Conservation (phyloP, 2,113 vertebrate genomes). For the Daubentonia madagascariensis region DNA sequence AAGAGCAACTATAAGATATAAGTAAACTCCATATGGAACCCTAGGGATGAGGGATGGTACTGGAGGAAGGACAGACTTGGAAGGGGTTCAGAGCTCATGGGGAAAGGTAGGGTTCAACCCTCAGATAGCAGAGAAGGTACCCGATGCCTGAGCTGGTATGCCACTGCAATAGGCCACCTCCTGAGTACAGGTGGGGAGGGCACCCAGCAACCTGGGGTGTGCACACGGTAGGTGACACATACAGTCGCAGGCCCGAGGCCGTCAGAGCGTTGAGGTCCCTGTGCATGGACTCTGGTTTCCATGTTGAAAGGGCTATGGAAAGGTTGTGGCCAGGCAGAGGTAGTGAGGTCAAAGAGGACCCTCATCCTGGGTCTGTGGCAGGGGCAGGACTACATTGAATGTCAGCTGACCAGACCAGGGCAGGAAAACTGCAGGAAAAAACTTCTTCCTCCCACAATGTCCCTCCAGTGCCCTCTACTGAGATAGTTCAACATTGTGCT, state of each 20-base stretch:
- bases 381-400: too few species aligned
- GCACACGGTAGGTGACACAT: not conserved
- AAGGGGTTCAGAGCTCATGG: not conserved
- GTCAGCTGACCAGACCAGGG: not conserved
- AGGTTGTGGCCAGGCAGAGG: not conserved
- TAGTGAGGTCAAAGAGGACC: not conserved
- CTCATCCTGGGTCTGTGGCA: too few species aligned
- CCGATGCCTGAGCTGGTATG: not conserved
- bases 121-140: not conserved
- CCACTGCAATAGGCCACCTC: not conserved
- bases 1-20: not conserved
- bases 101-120: not conserved
- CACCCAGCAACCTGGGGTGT: fast-evolving
- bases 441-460: too few species aligned
- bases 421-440: not conserved
- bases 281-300: not conserved
- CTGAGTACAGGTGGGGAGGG: not conserved
- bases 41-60: not conserved
- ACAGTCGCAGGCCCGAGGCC: not conserved
- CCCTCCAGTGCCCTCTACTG: not conserved
- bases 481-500: fast-evolving
- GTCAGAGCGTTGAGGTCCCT: not conserved
- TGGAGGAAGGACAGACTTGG: too few species aligned
- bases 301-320: not conserved
- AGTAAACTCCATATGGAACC: not conserved